These are phyloP conservation scores for Malurus splendens DNA, from an alignment of 2,797 vertebrate species.

Conservation along the genomic window DNA sequence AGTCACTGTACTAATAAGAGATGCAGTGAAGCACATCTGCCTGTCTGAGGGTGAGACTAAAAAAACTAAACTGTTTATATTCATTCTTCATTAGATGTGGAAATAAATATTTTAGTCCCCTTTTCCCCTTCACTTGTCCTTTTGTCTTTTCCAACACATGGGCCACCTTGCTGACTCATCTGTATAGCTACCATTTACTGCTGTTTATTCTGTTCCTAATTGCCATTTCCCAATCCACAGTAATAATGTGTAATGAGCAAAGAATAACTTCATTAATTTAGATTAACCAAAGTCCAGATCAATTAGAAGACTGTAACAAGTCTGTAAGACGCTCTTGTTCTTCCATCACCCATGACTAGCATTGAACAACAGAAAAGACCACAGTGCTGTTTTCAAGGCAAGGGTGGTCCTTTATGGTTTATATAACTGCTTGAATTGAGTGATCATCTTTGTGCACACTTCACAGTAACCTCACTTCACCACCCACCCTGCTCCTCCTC, in stretches of 20 bases:
- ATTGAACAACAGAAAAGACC: background rate
- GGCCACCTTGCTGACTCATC: background rate
- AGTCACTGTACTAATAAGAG: background rate
- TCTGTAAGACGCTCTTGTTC: background rate
- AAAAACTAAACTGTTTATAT: background rate
- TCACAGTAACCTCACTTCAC: background rate
- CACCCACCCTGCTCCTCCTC: background rate
- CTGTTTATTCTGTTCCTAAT: background rate
- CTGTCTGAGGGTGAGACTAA: background rate
- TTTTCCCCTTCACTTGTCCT: background rate
- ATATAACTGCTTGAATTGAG: background rate
- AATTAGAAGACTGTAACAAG: conserved; percentile 26
- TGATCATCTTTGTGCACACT: background rate
- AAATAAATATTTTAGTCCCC: background rate
- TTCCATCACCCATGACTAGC: conserved; percentile 1
- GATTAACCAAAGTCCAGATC: conserved; percentile 25
- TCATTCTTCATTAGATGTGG: background rate
- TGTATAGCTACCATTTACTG: background rate
- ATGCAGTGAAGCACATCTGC: background rate
- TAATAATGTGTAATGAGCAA: conserved; percentile 23
- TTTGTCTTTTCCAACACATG: background rate
- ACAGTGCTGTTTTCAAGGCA: background rate
- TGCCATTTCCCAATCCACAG: background rate
- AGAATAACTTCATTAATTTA: conserved; percentile 47
- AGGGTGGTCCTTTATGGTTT: background rate